Percentiles rank a stretch among this genome's conserved stretches.
These are phyloP conservation scores for Caenorhabditis sp. DNA, from an alignment of 2,888 invertebrate species.

Conservation along the genomic window DNA sequence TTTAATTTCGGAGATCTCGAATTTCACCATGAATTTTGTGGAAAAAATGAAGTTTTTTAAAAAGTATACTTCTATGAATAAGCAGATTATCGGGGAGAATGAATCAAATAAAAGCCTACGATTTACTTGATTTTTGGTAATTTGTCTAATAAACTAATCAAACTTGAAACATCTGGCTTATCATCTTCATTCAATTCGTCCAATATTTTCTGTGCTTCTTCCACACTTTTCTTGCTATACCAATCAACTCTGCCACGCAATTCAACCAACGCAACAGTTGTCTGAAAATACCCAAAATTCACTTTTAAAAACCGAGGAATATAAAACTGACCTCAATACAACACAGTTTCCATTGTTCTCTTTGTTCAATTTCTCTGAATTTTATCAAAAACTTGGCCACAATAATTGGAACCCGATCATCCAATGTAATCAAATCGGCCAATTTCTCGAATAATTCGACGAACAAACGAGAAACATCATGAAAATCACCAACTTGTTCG, in stretches of 20 bases:
- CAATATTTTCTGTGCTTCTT: constrained; percentile 6
- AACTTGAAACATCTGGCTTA: neutral
- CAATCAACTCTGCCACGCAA: constrained; percentile 33
- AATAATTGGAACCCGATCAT: constrained; percentile 14
- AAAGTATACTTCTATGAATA: too few species aligned
- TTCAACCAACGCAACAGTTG: constrained; percentile 9
- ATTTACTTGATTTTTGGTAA: neutral
- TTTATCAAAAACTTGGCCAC: constrained; percentile 13
- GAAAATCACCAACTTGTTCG: neutral
- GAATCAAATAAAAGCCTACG: too few species aligned
- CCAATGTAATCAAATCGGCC: constrained; percentile 10
- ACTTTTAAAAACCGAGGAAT: too few species aligned
- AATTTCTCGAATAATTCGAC: constrained; percentile 11
- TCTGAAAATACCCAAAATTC: too few species aligned
- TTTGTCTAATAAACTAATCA: neutral
- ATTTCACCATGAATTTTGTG: too few species aligned
- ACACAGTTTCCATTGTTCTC: neutral
- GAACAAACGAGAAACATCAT: constrained; percentile 12
- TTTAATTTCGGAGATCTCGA: too few species aligned
- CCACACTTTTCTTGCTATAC: constrained; percentile 16
- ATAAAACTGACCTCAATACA: neutral
- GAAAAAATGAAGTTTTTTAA: too few species aligned
- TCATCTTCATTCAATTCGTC: neutral
- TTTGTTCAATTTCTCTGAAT: constrained; percentile 1
- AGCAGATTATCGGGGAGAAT: too few species aligned